Base-by-base conservation (phyloP, 2,113 vertebrate species). In the Geothlypis trichas region DNA sequence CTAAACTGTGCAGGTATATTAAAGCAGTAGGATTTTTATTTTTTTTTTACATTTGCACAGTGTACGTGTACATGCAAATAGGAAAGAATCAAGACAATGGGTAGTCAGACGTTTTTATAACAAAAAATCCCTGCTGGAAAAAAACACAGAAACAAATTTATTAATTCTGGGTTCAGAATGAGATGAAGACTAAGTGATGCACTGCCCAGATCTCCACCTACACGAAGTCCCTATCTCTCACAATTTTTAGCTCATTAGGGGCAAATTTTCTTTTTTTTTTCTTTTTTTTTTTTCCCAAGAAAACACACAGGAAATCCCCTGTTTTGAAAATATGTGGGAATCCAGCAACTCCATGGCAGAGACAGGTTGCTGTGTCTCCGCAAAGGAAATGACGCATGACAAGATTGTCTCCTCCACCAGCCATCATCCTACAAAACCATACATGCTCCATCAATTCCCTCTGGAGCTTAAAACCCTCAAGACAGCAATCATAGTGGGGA, bases 161-260 rank as follows among this genome's bases (percentile, higher is more conserved):
- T 79, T 61, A 51, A 63, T 89, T 89, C 62, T 37, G 18, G 5
- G 10, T 62, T 94, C 41, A 89, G 69, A 63, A 52, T 61, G 65
- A 92, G 52, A 86, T 46, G 58, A 91, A 87, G 84, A 51, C 15
- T 75, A 84, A 74, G 39, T 57, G 84, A 69, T 79, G 39, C 27
- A 76, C 30, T 75, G 55, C 86, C 93, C 71, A 69, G 46, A 76
- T 69, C 63, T 89, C 75, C 78, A 87, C 67, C 77, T 72, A 68
- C 89, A 84, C 58, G 5, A 62, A 91, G 51, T 77, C 46, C 67
- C 33, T 46, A 4, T 78, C 28, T 39, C 28, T 51, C 61, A 62
- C 57, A 69, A 47, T 77, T 94, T 87, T 90, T 90, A 85, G 62
- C 68, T 93, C 87, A 89, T 95, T 76, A 86, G 52, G 62, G 59